Evolutionary conservation across 2,797 vertebrate species (phyloP), one percentile per base, ranked within the genome.

Genomic region (Gymnoscopelus braueri): DNA sequence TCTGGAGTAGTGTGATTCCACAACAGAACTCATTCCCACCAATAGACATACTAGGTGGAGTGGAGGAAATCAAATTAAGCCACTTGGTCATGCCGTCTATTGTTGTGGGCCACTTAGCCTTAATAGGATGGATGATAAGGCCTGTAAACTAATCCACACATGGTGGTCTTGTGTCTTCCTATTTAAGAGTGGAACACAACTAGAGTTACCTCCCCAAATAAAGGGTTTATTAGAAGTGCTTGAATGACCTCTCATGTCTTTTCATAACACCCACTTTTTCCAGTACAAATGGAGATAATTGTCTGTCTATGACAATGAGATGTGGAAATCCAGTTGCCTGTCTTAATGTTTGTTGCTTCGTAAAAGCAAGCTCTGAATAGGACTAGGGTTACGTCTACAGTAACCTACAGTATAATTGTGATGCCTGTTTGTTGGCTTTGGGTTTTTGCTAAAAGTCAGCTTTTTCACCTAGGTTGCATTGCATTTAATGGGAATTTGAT

Each of bases 101-200:
- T 89, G 86, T 89, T 66, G 58, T 67, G 76, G 79, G 61, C 78
- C 80, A 87, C 87, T 91, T 84, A 87, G 79, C 61, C 66, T 75
- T 77, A 80, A 85, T 84, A 80, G 67, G 81, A 52, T 57, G 72
- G 58, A 60, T 72, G 70, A 74, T 67, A 69, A 77, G 73, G 51
- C 52, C 58, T 53, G 50, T 72, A 69, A 3, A 35, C 66, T 62
- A 60, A 69, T 74, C 72, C 69, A 24, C 32, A 50, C 73, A 54
- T 48, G 60, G 47, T 15, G 79, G 62, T 77, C 53, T 71, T 60
- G 44, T 66, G 68, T 63, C 29, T 69, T 56, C 54, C 62, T 72
- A 29, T 49, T 19, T 48, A 66, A 61, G 66, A 75, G 62, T 69
- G 56, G 32, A 75, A 73, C 78, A 79, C 63, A 74, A 56, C 71